Conservation (phyloP, 2,113 vertebrate species). For the Amphiprion ocellaris region DNA sequence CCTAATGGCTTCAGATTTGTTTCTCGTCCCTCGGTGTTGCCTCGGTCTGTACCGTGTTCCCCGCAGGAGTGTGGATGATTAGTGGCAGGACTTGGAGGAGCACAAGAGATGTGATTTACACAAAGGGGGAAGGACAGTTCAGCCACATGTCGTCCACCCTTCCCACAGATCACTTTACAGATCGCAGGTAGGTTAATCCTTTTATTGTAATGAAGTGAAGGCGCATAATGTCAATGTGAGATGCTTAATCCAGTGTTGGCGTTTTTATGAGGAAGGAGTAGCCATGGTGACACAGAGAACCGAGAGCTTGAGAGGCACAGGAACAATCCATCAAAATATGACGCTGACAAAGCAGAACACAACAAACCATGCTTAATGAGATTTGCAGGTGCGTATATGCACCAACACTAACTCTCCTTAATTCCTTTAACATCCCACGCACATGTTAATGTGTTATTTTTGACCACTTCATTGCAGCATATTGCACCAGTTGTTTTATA, state of each 20-base stretch:
- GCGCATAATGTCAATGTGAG: constrained; percentile 72
- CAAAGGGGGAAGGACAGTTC: constrained; percentile 67
- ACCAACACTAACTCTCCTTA: background rate
- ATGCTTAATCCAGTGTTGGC: constrained; percentile 74
- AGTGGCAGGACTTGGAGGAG: constrained; percentile 43
- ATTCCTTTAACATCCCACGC: background rate
- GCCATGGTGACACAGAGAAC: constrained; percentile 49
- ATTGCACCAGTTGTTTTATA: background rate
- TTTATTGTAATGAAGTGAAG: constrained; percentile 86
- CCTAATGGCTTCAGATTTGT: constrained; percentile 68
- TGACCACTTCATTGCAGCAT: background rate
- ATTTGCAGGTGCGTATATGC: constrained; percentile 30
- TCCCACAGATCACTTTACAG: constrained; percentile 57
- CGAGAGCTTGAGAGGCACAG: constrained; percentile 35
- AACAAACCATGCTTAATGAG: constrained; percentile 58
- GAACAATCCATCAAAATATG: constrained; percentile 70
- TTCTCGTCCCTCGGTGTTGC: constrained; percentile 40
- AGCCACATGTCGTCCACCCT: constrained; percentile 45
- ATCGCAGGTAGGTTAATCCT: constrained; percentile 81
- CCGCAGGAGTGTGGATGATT: constrained; percentile 56
- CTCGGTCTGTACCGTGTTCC: constrained; percentile 19
- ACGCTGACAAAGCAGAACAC: constrained; percentile 65
- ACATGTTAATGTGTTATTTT: background rate
- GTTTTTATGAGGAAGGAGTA: constrained; percentile 78
- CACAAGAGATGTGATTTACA: constrained; percentile 58